phyloP scores from a whole-genome alignment of 2,797 vertebrate species.

The Mustela erminea region DNA sequence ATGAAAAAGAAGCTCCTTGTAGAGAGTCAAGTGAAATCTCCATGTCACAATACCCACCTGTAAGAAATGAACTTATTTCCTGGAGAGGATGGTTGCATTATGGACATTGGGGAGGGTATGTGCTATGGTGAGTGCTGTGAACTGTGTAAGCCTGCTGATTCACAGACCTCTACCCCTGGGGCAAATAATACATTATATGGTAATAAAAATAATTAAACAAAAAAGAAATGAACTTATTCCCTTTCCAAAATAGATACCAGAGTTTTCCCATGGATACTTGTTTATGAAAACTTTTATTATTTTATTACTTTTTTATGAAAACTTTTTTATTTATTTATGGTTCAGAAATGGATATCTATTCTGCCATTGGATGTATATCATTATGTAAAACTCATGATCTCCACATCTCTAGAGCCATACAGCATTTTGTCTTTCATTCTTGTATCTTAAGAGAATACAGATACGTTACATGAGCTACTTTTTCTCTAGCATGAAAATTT shows the following conservation, averaged over 20 bases:
- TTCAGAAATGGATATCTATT: not conserved
- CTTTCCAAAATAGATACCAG: constrained; percentile 32
- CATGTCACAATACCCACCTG: not conserved
- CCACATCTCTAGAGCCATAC: not conserved
- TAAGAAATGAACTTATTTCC: not conserved
- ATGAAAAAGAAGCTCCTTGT: constrained; percentile 29
- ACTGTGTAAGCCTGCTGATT: no score
- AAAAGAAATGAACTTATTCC: not conserved
- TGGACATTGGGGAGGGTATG: no score
- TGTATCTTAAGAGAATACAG: constrained; percentile 17
- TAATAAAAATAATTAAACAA: no score
- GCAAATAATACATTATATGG: no score
- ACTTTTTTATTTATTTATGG: not conserved
- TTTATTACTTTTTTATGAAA: not conserved
- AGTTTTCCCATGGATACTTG: not conserved
- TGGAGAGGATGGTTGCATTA: not conserved
- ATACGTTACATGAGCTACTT: constrained; percentile 33
- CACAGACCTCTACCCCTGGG: no score
- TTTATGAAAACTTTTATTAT: constrained; percentile 6
- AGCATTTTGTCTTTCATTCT: constrained; percentile 55
- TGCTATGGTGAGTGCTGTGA: no score
- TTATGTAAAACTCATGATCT: constrained; percentile 44
- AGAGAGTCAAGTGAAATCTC: not conserved
- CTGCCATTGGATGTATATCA: not conserved
- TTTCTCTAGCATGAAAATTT: constrained; percentile 51